Percentiles rank a stretch among this genome's conserved stretches.
These are phyloP conservation scores for Petrophora chlorosata DNA, from an alignment of 2,888 invertebrate genomes.

Conservation along the genomic window DNA sequence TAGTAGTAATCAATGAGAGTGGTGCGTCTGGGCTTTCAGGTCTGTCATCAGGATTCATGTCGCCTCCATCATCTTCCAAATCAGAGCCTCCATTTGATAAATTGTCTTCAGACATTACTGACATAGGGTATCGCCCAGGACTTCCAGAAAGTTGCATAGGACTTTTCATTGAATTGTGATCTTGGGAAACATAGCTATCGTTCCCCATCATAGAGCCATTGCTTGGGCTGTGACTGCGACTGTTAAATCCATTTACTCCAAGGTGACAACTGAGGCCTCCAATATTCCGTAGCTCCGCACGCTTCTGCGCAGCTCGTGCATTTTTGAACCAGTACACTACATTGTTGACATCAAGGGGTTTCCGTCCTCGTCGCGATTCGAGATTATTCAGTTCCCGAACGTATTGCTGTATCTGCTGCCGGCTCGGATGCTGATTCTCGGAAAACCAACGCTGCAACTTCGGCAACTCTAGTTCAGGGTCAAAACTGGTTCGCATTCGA, in stretches of 20 bases:
- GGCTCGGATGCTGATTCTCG: conserved; percentile 98
- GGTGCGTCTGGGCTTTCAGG: conserved; percentile 87
- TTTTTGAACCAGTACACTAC: conserved; percentile 99
- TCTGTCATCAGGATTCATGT: conserved; percentile 79
- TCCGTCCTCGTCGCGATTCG: conserved; percentile 95
- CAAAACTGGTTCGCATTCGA: conserved; percentile 98
- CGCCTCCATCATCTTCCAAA: conserved; percentile 86
- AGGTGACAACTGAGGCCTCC: conserved; percentile 84
- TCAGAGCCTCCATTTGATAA: conserved; percentile 87
- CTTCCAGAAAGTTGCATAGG: conserved; percentile 82
- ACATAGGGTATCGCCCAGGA: conserved; percentile 85
- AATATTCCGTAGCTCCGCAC: conserved; percentile 91
- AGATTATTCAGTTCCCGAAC: conserved; percentile 96
- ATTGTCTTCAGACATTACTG: conserved; percentile 87
- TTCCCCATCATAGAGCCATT: conserved; percentile 85
- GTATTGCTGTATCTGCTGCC: conserved; percentile 98
- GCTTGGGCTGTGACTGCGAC: conserved; percentile 86
- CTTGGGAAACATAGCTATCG: conserved; percentile 83
- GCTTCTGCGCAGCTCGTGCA: conserved; percentile 96
- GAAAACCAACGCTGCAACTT: conserved; percentile 98
- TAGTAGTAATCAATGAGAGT: conserved; percentile 87
- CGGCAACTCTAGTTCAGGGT: conserved; percentile 97
- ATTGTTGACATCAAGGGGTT: conserved; percentile 97
- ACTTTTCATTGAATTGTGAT: conserved; percentile 85
- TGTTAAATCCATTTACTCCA: conserved; percentile 86